These are phyloP conservation scores for Seriola dumerili DNA, from an alignment of 2,113 vertebrate species.

Conservation along the genomic window DNA sequence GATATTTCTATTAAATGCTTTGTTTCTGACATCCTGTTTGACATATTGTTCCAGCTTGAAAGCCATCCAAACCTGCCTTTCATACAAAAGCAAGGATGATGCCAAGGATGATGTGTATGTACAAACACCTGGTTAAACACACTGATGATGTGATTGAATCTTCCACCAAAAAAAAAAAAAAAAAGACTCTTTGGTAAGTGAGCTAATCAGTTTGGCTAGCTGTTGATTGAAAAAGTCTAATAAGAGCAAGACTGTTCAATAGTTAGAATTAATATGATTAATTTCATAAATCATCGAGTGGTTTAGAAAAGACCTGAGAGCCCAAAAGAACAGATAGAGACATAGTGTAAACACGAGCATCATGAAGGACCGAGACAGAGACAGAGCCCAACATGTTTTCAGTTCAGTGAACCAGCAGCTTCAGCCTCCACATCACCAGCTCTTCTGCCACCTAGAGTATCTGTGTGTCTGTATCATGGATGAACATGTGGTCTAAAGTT, in stretches of 20 bases:
- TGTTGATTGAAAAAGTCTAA: conserved; percentile 14
- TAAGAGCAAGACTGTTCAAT: neutral
- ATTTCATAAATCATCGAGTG: conserved; percentile 30
- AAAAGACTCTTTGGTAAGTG: conserved; percentile 36
- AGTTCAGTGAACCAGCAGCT: conserved; percentile 8
- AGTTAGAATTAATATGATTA: neutral
- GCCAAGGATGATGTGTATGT: neutral
- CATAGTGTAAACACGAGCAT: conserved; percentile 35
- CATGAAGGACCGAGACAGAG: conserved; percentile 2
- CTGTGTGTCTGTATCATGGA: neutral
- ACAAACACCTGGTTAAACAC: neutral
- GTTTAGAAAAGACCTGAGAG: conserved; percentile 57
- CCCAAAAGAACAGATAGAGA: conserved; percentile 41
- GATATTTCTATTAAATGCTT: neutral
- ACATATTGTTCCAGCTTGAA: neutral
- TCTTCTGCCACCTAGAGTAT: conserved; percentile 11
- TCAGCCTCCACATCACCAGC: neutral
- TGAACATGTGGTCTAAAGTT: neutral
- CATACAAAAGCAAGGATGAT: neutral
- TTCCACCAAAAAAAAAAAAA: neutral
- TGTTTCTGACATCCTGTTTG: neutral
- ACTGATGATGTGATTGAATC: conserved; percentile 10
- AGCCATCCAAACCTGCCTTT: too few relatives aligned
- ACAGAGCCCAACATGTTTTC: neutral
- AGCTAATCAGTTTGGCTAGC: conserved; percentile 15